phyloP scores from a whole-genome alignment of 2,888 invertebrate species.

The Mylabris sibirica region DNA sequence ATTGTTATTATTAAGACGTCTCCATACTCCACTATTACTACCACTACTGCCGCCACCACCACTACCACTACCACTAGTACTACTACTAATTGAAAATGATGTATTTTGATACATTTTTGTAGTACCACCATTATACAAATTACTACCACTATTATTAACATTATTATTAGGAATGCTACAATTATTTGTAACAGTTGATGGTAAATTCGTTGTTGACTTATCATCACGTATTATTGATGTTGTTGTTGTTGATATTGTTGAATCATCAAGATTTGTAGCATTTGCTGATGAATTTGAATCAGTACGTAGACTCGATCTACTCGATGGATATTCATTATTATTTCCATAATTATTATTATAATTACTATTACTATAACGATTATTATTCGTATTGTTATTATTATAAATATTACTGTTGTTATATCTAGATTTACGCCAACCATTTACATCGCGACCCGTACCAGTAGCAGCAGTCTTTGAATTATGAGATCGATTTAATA shows the following conservation, averaged over 20 bases:
- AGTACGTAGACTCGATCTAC: constrained; percentile 47
- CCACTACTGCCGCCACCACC: too few relatives aligned
- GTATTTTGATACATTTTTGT: not conserved
- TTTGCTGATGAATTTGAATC: constrained; percentile 55
- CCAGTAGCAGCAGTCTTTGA: constrained; percentile 6
- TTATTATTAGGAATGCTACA: constrained; percentile 24
- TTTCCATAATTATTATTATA: constrained; percentile 26
- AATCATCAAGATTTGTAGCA: constrained; percentile 33
- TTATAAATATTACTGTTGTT: constrained; percentile 20
- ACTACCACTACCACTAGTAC: not conserved
- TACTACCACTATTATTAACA: constrained; percentile 28
- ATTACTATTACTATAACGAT: constrained; percentile 8
- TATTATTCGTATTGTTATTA: constrained; percentile 23
- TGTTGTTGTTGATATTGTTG: constrained; percentile 25
- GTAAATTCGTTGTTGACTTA: too few relatives aligned
- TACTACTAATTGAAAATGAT: not conserved
- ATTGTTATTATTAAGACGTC: not conserved
- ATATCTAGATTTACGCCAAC: constrained; percentile 4
- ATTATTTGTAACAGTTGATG: not conserved
- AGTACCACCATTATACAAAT: not conserved
- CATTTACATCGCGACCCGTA: not conserved
- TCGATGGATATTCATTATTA: constrained; percentile 44
- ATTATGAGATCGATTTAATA: constrained; percentile 6
- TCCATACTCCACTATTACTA: not conserved
- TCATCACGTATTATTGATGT: constrained; percentile 20